Conservation (phyloP, 30 jellyfish, hydroid and myxozoan species). For the Cassiopea andromeda region DNA sequence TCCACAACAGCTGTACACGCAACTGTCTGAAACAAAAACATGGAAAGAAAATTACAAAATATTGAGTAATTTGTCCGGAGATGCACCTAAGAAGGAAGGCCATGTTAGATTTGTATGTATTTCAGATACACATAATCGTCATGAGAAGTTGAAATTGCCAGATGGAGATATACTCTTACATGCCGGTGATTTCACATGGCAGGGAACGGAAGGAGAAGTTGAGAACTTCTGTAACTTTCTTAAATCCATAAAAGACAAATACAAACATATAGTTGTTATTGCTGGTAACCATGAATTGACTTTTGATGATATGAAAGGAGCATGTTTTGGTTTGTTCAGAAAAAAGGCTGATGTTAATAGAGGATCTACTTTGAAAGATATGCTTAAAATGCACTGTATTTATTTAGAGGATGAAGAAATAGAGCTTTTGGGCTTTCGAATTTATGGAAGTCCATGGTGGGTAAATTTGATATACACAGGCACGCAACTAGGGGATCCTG, state of each 20-base stretch:
- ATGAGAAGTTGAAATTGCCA: conserved; percentile 56
- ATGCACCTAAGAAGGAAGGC: conserved; percentile 40
- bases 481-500: no score
- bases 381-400: conserved; percentile 70
- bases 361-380: conserved; percentile 51
- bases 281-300: conserved; percentile 97
- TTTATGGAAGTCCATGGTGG: conserved; percentile 97
- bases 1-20: conserved; percentile 63
- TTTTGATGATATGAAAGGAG: conserved; percentile 71
- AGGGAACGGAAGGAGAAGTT: conserved; percentile 74
- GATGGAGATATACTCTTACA: conserved; percentile 90
- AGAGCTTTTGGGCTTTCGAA: conserved; percentile 72
- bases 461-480: not conserved
- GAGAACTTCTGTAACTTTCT: conserved; percentile 69
- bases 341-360: conserved; percentile 35
- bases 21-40: conserved; percentile 32
- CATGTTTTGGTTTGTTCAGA: conserved; percentile 48
- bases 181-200: conserved; percentile 89
- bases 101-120: conserved; percentile 90
- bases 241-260: conserved; percentile 23
- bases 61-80: not conserved
- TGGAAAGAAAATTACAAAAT: conserved; percentile 51
- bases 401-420: conserved; percentile 79
- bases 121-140: conserved; percentile 95
- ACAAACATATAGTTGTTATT: conserved; percentile 83